Evolutionary conservation across 1,140 invertebrate genomes (phyloP).

Genomic region (Anastrepha obliqua): DNA sequence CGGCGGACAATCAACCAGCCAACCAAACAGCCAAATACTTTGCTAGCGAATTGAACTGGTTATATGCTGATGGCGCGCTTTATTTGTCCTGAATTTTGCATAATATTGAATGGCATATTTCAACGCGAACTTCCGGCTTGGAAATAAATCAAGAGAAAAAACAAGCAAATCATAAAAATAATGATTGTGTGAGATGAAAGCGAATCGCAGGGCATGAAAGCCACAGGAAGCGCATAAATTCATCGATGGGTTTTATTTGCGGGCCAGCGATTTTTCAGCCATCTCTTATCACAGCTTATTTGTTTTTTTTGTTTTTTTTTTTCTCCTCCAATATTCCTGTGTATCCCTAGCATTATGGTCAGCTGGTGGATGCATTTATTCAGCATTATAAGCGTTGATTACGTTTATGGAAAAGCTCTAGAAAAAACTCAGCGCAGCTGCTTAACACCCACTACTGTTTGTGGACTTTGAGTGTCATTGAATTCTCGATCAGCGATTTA

Average conservation of each 20-base stretch:
- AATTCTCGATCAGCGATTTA: conserved; percentile 33
- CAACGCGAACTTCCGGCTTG: conserved; percentile 22
- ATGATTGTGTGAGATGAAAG: conserved; percentile 16
- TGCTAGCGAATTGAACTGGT: conserved; percentile 28
- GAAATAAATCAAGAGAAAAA: conserved; percentile 17
- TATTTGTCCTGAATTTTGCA: conserved; percentile 52
- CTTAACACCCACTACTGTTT: background rate
- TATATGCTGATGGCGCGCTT: conserved; percentile 48
- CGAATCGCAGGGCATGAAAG: conserved; percentile 14
- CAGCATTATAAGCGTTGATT: conserved; percentile 19
- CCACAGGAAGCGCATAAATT: conserved; percentile 45
- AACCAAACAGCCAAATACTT: conserved; percentile 3
- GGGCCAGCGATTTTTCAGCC: conserved; percentile 9
- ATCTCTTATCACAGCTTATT: conserved; percentile 12
- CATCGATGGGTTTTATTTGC: conserved; percentile 36
- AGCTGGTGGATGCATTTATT: conserved; percentile 29
- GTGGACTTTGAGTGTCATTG: conserved; percentile 14
- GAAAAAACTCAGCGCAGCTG: background rate
- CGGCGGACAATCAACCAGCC: conserved; percentile 31
- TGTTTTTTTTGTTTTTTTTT: background rate
- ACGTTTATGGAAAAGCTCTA: background rate
- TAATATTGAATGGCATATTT: conserved; percentile 52
- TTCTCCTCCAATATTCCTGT: background rate
- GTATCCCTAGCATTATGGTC: conserved; percentile 4
- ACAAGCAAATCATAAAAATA: conserved; percentile 49